Base-by-base conservation (phyloP, 2,888 invertebrate genomes). In the Cosmia trapezina region DNA sequence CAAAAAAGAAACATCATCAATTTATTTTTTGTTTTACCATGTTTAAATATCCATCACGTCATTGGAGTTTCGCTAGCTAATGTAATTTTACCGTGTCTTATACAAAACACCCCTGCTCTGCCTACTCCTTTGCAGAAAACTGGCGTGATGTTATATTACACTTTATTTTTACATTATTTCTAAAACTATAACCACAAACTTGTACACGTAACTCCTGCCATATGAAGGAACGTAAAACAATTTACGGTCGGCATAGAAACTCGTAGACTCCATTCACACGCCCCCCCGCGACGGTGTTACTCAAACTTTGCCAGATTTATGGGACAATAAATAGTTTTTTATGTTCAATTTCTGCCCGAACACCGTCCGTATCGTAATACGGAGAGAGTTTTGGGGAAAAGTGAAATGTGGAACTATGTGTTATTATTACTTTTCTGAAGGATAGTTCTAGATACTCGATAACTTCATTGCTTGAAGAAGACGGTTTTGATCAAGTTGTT, bases 301-400 rank as follows among this genome's bases (percentile, higher is more conserved):
- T 77, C 71, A 77, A 84, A 85, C 56, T 84, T 85, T 74, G 11
- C 37, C 49, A 78, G 81, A 84, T 83, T 83, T 83, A 84, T 85
- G 61, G 56, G 41, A 72, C 70, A 73, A 81, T 85, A 81, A 85
- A 85, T 84, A 84, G 80, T 73, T 83, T 85, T 82, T 85, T 85
- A 84, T 76, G 81, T 83, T 69, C 83, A 78, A 84, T 81, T 81
- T 78, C 71, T 67, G 37, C 60, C 41, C 70, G 59, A 73, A 73
- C 41, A 70, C 41, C 45, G 64, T 22, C 63, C 49, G 62, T 76
- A 67, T 53, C 64, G 70, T 71, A 69, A 61, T 76, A 49, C 45
- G 57, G 22, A 51, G 51, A 60, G 65, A 66, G 41, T 57, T 81
- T 51, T 41, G 57, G 19, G 56, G 37, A 22, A 63, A 78, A 68